Base-by-base conservation (phyloP, 2,888 invertebrate species). In the Slavum lentiscoides region DNA sequence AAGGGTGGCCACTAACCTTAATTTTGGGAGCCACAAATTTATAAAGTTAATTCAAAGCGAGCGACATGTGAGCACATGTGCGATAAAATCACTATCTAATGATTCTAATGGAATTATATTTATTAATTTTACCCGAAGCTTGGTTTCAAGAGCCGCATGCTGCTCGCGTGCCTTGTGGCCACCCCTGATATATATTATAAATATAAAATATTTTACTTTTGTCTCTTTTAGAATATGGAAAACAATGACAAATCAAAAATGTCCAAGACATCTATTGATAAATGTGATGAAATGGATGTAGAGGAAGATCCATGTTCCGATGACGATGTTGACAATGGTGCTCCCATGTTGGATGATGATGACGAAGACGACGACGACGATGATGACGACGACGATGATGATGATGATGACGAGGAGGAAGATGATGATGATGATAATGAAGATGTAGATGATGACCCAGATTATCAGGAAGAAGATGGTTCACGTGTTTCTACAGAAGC, bases 341-440 rank as follows among this genome's bases (percentile, higher is more conserved):
- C 91, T 84, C 91, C 91, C 83, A 92, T 92, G 64, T 92, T 93
- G 85, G 90, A 92, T 82, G 92, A 92, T 84, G 83, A 90, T 84
- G 89, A 90, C 86, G 91, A 92, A 86, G 91, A 92, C 88, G 91
- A 92, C 88, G 93, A 93, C 87, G 89, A 92, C 85, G 90, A 92
- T 85, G 90, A 92, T 82, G 92, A 92, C 93, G 85, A 82, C 15
- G 90, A 92, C 82, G 92, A 92, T 84, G 83, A 83, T 21, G 83
- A 83, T 19, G 83, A 83, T 53, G 83, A 83, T 8, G 83, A 83
- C 21, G 75, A 83, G 13, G 83, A 83, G 21, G 82, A 81, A 4
- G 83, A 83, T 4, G 72, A 49, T 53, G 83, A 83, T 23, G 83
- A 83, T 53, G 75, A 83, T 62, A 83, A 83, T 59, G 82, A 82